A percentile compares a stretch with the other conserved stretches of the same genome.
phyloP scores from a whole-genome alignment of 2,797 vertebrate species.

The Pelobates cultripes region DNA sequence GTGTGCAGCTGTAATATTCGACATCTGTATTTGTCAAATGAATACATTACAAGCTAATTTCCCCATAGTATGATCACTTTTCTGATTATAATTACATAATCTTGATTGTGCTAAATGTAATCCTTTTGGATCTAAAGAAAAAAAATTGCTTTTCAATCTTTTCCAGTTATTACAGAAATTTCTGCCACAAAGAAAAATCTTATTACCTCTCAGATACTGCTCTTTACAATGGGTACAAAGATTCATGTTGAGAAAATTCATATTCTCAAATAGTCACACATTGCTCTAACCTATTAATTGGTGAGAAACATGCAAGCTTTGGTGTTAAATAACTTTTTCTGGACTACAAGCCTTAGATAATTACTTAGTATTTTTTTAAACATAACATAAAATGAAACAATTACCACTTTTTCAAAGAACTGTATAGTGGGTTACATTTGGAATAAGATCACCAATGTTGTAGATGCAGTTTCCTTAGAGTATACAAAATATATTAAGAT shows the following conservation, averaged over 20 bases:
- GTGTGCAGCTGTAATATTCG: constrained; percentile 30
- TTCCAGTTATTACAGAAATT: constrained; percentile 36
- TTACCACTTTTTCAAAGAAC: constrained; percentile 8
- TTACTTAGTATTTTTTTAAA: constrained; percentile 39
- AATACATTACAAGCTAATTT: constrained; percentile 45
- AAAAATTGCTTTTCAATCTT: constrained; percentile 43
- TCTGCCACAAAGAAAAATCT: constrained; percentile 48
- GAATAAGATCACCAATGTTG: background rate
- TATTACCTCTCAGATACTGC: constrained; percentile 36
- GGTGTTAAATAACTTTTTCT: constrained; percentile 38
- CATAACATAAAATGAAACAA: constrained; percentile 26
- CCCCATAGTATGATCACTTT: constrained; percentile 45
- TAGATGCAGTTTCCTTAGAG: too few species aligned
- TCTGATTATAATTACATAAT: constrained; percentile 47
- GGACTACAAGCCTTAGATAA: constrained; percentile 41
- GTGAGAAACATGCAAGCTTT: constrained; percentile 16
- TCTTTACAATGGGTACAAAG: constrained; percentile 29
- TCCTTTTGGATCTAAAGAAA: constrained; percentile 32
- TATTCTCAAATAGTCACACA: constrained; percentile 47
- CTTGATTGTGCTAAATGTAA: constrained; percentile 41
- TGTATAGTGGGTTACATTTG: background rate
- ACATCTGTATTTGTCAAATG: constrained; percentile 48
- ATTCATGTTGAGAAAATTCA: constrained; percentile 41
- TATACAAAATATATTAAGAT: too few species aligned
- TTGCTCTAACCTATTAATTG: constrained; percentile 31